Evolutionary conservation across 2,113 vertebrate genomes (phyloP), one percentile per base, ranked within the genome.

Genomic region (Gadus chalcogrammus): DNA sequence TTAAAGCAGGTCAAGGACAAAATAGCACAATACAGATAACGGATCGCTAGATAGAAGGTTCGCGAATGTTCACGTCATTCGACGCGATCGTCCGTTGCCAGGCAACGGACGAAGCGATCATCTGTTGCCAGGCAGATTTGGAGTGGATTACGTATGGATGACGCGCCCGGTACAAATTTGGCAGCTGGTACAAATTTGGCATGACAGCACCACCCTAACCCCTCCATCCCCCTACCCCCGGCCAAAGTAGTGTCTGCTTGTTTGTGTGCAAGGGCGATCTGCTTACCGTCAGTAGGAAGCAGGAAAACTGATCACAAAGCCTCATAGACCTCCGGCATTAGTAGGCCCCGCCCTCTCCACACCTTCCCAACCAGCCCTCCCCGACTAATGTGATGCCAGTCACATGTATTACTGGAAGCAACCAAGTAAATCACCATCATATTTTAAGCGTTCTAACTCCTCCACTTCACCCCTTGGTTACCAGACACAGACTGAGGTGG

Each of bases 391-490:
- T 90, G 90, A 91, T 92, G 75, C 81, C 83, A 90, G 87, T 92
- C 91, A 90, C 89, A 89, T 92, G 90, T 82, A 88, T 93, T 92
- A 86, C 88, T 88, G 87, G 82, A 88, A 92, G 81, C 85, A 69
- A 84, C 86, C 86, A 89, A 88, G 84, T 91, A 91, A 91, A 91
- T 91, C 90, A 89, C 82, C 91, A 87, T 91, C 85, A 88, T 90
- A 91, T 89, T 91, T 91, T 91, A 92, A 91, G 88, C 53, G 35
- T 82, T 83, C 84, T 87, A 85, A 90, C 81, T 86, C 87, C 87
- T 83, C 76, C 80, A 78, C 81, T 75, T 82, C 77, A 75, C 78
- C 83, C 70, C 18, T 28, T 65, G 69, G 81, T 85, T 81, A 77
- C 72, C 81, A 75, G 68, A 87, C 75, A 48, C 70, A 58, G 71